These are phyloP conservation scores for Cyprinodon diabolis DNA, from an alignment of 2,797 vertebrate species.

Conservation along the genomic window DNA sequence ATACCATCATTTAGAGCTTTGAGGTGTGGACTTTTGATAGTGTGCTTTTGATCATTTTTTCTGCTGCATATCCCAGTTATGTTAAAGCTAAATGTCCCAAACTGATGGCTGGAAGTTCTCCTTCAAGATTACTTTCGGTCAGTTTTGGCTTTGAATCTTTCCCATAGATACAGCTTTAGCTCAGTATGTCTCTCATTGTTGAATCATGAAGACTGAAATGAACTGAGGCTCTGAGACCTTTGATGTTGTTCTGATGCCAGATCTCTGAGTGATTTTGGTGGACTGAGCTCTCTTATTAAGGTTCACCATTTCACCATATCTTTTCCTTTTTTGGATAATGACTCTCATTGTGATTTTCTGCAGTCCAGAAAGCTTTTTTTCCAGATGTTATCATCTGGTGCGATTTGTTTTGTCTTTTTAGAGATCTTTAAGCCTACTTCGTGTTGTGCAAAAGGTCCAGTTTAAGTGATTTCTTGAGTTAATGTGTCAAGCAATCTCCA, in stretches of 20 bases:
- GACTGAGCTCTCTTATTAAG: not conserved
- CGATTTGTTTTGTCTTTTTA: not conserved
- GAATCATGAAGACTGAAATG: not conserved
- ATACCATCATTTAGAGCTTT: not conserved
- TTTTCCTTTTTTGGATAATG: not conserved
- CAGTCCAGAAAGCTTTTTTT: not conserved
- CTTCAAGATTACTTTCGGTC: not conserved
- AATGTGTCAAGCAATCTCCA: not conserved
- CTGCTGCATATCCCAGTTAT: not conserved
- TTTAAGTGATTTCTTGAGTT: not conserved
- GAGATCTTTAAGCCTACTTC: not conserved
- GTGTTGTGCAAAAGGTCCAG: not conserved
- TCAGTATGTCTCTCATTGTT: not conserved
- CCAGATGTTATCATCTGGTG: not conserved
- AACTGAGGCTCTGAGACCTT: not conserved
- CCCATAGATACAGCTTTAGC: too few relatives aligned
- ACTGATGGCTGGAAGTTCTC: not conserved
- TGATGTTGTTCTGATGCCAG: not conserved
- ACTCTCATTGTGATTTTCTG: not conserved
- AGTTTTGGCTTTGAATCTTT: too few relatives aligned
- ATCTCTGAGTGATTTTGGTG: not conserved
- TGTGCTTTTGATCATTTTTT: not conserved
- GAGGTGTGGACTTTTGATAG: not conserved
- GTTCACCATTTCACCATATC: not conserved
- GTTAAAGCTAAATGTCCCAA: not conserved